Evolutionary conservation across 2,113 vertebrate species (phyloP), one percentile per base, ranked within the genome.

Genomic region (Spizaetus ornatus): DNA sequence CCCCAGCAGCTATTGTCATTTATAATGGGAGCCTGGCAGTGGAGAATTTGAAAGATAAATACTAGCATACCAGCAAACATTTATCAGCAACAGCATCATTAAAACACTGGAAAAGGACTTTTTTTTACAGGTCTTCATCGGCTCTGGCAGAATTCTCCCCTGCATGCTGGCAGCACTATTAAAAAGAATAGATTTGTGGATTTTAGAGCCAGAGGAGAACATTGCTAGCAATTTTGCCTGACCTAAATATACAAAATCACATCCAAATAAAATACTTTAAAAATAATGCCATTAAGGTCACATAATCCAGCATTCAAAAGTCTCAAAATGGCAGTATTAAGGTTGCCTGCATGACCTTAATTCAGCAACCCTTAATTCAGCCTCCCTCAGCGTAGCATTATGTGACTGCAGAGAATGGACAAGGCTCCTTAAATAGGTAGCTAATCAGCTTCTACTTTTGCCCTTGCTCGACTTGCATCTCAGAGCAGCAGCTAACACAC

Each of bases 181-280:
- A 88, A 65, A 92, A 94, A 74, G 21, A 85, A 69, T 13, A 88
- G 27, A 91, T 71, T 40, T 65, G 45, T 62, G 45, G 31, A 82
- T 80, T 94, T 94, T 90, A 92, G 66, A 92, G 50, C 58, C 62
- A 55, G 78, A 86, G 43, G 56, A 92, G 81, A 90, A 83, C 20
- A 92, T 73, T 95, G 67, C 53, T 55, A 86, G 50, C 45, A 94
- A 95, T 77, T 91, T 95, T 50, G 15, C 53, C 66, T 94, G 92
- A 88, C 93, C 90, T 94, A 92, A 94, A 92, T 93, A 88, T 66
- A 91, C 79, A 85, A 91, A 96, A 93, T 82, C 53, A 88, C 74
- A 90, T 80, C 62, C 45, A 89, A 82, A 96, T 81, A 94, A 95
- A 88, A 87, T 63, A 40, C 74, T 82, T 95, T 55, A 1, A 92